Percentiles rank a stretch among this genome's conserved stretches.
These are phyloP conservation scores for Pyrrhia umbra DNA, from an alignment of 2,888 invertebrate species.

Conservation along the genomic window DNA sequence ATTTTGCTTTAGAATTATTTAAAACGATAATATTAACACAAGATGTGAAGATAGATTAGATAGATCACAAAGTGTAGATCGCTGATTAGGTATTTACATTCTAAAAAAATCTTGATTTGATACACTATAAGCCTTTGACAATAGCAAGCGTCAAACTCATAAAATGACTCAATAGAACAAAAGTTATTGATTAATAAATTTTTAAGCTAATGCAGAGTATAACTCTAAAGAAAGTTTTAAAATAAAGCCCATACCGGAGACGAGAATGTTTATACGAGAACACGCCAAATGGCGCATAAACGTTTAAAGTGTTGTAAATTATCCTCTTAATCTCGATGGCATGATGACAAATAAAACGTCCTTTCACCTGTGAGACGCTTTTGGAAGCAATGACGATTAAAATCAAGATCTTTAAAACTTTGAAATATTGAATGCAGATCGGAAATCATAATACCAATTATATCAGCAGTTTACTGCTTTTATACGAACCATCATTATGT, in stretches of 20 bases:
- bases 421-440: conserved; percentile 18
- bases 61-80: neutral
- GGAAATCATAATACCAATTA: conserved; percentile 29
- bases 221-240: conserved; percentile 69
- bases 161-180: neutral
- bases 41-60: neutral
- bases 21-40: neutral
- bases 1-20: conserved; percentile 10
- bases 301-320: conserved; percentile 83
- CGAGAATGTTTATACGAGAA: conserved; percentile 76
- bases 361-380: conserved; percentile 79
- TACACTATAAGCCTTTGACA: too few species aligned
- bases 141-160: too few species aligned
- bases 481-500: conserved; percentile 6
- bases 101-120: too few species aligned
- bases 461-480: conserved; percentile 5
- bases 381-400: conserved; percentile 35
- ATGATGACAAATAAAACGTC: conserved; percentile 81
- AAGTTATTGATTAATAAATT: conserved; percentile 18
- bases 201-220: conserved; percentile 31
- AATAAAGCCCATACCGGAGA: conserved; percentile 71
- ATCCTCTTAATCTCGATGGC: conserved; percentile 75
- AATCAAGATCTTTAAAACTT: conserved; percentile 17
- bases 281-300: conserved; percentile 83
- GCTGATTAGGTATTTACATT: too few species aligned